Base-by-base conservation (phyloP, 2,888 invertebrate genomes). In the Diarsia dahlii region DNA sequence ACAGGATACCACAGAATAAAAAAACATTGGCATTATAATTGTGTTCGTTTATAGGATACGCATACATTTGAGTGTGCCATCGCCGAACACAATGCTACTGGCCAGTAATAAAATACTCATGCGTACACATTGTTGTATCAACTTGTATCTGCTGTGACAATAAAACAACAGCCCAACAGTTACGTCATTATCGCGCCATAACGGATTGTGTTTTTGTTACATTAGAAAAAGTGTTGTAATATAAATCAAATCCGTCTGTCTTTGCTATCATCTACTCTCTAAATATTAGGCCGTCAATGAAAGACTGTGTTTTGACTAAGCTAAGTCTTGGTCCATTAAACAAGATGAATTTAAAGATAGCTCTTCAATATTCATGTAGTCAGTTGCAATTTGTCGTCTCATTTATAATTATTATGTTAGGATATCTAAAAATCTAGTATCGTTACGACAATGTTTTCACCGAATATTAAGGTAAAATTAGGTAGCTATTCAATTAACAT, bases 41-140 rank as follows among this genome's bases (percentile, higher is more conserved):
- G 66, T 52, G 71, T 63, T 50, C 66, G 65, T 50, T 60, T 76
- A 71, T 75, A 66, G 71, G 69, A 71, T 48, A 69, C 60, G 64
- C 56, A 80, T 68, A 78, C 50, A 78, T 78, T 82, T 81, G 65
- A 71, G 58, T 60, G 74, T 82, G 69, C 73, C 86, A 82, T 79
- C 76, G 76, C 69, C 71, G 76, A 82, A 85, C 78, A 92, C 92
- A 91, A 91, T 91, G 78, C 89, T 84, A 78, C 67, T 89, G 90
- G 90, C 86, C 90, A 89, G 74, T 84, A 87, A 91, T 90, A 90
- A 91, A 90, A 90, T 89, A 90, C 78, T 86, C 88, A 88, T 86
- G 87, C 84, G 82, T 87, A 89, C 84, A 87, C 88, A 89, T 88
- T 88, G 89, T 90, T 90, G 82, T 84, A 82, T 74, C 77, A 78